Evolutionary conservation across 2,113 vertebrate species (phyloP).

Genomic region (Alosa alosa): DNA sequence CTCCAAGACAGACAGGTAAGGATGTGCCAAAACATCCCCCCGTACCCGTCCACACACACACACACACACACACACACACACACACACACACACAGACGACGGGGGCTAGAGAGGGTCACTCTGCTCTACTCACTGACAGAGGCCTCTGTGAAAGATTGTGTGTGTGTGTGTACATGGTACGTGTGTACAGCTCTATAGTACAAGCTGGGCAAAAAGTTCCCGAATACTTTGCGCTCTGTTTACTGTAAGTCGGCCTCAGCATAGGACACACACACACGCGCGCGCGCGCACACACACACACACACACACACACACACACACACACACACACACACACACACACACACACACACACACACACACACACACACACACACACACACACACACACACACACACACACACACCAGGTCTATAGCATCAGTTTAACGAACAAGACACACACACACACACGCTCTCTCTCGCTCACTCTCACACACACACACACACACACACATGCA

Average conservation of each 20-base stretch:
- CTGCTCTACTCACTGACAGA: too few relatives aligned
- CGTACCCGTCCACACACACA: neutral
- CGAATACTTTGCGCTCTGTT: too few relatives aligned
- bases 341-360: neutral
- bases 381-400: slow-evolving; percentile 2
- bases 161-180: neutral
- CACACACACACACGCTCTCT: neutral
- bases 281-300: neutral
- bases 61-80: neutral
- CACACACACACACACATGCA: slow-evolving; percentile 8
- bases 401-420: neutral
- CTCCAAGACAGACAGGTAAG: neutral
- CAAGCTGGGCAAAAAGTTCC: neutral
- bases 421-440: neutral
- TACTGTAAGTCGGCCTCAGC: too few relatives aligned
- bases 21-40: neutral
- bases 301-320: neutral
- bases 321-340: neutral
- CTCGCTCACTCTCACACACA: neutral
- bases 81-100: neutral
- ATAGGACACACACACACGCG: too few relatives aligned
- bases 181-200: neutral
- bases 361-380: neutral
- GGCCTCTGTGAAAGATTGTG: neutral
- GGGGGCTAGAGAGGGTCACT: neutral